Evolutionary conservation across 2,888 invertebrate genomes (phyloP).

Genomic region (Dorcus hopei): DNA sequence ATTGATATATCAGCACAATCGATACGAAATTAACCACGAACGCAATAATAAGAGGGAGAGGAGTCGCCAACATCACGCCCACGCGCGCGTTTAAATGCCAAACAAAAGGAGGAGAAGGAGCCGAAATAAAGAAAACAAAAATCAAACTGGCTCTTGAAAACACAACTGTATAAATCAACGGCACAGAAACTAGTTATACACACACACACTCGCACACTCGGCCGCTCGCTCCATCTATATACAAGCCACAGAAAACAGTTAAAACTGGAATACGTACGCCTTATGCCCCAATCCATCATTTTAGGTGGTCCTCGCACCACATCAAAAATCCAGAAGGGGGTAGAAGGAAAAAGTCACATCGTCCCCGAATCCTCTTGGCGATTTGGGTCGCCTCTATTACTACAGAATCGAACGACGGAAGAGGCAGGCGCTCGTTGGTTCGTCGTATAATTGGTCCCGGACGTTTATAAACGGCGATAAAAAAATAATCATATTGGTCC

Average conservation of each 20-base stretch:
- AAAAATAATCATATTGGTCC: neutral
- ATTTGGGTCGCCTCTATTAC: neutral
- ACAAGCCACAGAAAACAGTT: neutral
- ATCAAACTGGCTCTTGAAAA: constrained; percentile 36
- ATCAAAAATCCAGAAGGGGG: neutral
- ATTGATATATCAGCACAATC: neutral
- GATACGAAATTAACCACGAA: neutral
- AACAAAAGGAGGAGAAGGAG: neutral
- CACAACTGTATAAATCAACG: constrained; percentile 33
- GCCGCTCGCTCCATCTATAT: constrained; percentile 10
- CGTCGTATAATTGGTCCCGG: constrained; percentile 18
- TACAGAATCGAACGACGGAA: neutral
- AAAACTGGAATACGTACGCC: constrained; percentile 58
- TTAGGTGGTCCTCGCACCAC: constrained; percentile 32
- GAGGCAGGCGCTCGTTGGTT: neutral
- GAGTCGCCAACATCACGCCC: neutral
- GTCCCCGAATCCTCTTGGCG: neutral
- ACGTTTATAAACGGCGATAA: neutral
- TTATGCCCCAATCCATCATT: constrained; percentile 74
- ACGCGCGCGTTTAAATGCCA: constrained; percentile 1
- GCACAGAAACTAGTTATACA: constrained; percentile 31
- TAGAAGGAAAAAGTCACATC: neutral
- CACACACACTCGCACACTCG: constrained; percentile 8
- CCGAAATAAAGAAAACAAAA: constrained; percentile 5
- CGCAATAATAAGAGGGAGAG: neutral